Conservation (phyloP, 2,113 vertebrate genomes). For the Rhinopomastus cyanomelas region DNA sequence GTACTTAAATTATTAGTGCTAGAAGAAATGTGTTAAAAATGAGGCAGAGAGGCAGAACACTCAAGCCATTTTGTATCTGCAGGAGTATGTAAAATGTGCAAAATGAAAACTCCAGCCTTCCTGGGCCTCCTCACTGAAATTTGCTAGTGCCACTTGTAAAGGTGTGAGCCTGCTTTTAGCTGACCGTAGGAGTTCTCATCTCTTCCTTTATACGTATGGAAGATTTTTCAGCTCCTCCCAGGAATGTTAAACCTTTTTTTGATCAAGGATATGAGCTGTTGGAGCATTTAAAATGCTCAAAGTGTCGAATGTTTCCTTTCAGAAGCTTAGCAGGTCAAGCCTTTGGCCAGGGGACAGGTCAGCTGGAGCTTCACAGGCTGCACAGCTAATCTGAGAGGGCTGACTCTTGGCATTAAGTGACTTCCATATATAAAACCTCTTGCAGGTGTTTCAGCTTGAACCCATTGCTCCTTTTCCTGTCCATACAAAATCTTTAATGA, state of each 20-base stretch:
- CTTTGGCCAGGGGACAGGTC: constrained; percentile 41
- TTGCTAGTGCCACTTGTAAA: background rate
- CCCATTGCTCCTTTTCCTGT: no score
- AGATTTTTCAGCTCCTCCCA: constrained; percentile 28
- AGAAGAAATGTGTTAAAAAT: constrained; percentile 23
- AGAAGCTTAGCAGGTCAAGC: constrained; percentile 32
- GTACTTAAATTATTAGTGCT: constrained; percentile 7
- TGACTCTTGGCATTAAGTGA: constrained; percentile 43
- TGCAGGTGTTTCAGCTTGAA: no score
- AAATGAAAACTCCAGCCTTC: background rate
- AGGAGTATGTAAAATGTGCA: background rate
- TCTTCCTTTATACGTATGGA: constrained; percentile 29
- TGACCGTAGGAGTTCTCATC: constrained; percentile 1
- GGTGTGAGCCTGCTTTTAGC: background rate
- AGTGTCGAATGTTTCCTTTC: constrained; percentile 60
- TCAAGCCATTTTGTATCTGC: constrained; percentile 11
- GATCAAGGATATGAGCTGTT: constrained; percentile 35
- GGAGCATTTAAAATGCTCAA: constrained; percentile 21
- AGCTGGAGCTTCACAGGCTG: constrained; percentile 49
- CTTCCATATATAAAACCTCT: constrained; percentile 15
- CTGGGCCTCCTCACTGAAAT: background rate
- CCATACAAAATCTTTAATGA: no score
- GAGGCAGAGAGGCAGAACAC: constrained; percentile 16
- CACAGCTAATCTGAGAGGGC: background rate
- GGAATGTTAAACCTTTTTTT: constrained; percentile 33